Evolutionary conservation across 2,797 vertebrate species (phyloP).

Genomic region (Hippocampus kuda): DNA sequence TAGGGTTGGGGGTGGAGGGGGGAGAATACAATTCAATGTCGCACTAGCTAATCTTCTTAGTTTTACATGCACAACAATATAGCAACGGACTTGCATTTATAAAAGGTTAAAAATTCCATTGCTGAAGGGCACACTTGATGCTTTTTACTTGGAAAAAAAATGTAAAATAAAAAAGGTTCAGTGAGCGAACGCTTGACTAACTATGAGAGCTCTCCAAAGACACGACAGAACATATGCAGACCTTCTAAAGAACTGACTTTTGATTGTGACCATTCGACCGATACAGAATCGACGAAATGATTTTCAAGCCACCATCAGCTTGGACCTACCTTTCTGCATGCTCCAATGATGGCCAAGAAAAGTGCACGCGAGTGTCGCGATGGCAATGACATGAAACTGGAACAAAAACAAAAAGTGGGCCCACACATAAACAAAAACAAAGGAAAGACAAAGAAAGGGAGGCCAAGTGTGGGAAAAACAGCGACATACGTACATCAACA

Average conservation of each 20-base stretch:
- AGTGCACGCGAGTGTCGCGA: conserved; percentile 71
- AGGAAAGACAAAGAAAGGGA: conserved; percentile 38
- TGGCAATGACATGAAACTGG: conserved; percentile 80
- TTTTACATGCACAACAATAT: not conserved
- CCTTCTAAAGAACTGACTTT: not conserved
- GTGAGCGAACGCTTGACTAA: too few species aligned
- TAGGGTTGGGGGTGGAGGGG: too few species aligned
- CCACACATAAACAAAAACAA: conserved; percentile 60
- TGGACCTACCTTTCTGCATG: conserved; percentile 74
- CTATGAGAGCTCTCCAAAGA: not conserved
- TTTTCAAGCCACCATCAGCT: conserved; percentile 25
- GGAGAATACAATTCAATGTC: not conserved
- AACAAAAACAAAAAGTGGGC: conserved; percentile 71
- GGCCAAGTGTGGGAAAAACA: conserved; percentile 51
- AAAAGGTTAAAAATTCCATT: not conserved
- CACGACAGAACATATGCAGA: not conserved
- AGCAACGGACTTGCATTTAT: not conserved
- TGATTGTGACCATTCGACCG: not conserved
- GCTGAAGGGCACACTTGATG: too few species aligned
- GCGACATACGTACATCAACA: conserved; percentile 50
- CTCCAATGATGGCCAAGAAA: conserved; percentile 67
- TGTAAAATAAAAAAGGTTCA: not conserved
- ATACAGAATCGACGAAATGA: not conserved
- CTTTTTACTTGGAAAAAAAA: not conserved
- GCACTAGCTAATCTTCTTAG: not conserved